These are phyloP conservation scores for Mallotus villosus DNA, from an alignment of 2,797 vertebrate species.

Conservation along the genomic window DNA sequence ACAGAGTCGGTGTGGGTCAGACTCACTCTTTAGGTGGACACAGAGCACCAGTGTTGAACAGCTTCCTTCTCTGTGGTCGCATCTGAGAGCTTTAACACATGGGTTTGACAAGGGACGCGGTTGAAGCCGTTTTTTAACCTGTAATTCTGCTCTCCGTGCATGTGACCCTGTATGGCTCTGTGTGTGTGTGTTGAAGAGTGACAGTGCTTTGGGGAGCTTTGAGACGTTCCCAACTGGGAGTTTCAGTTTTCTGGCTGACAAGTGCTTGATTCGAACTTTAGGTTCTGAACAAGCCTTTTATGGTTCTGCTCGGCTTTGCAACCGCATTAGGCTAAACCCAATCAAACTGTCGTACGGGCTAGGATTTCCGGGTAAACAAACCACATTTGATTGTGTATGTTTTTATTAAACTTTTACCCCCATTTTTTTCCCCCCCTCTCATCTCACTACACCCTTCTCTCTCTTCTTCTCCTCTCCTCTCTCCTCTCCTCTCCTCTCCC, in stretches of 20 bases:
- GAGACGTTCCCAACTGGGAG: too few relatives aligned
- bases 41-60: too few relatives aligned
- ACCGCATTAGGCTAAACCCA: background rate
- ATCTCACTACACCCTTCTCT: constrained; percentile 45
- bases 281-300: too few relatives aligned
- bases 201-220: background rate
- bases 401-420: constrained; percentile 5
- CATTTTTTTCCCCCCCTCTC: background rate
- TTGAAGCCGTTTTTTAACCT: too few relatives aligned
- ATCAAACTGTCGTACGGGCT: background rate
- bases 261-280: background rate
- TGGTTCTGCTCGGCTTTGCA: background rate
- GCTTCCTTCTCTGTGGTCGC: background rate
- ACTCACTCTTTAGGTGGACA: background rate
- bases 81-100: background rate
- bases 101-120: too few relatives aligned
- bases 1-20: background rate
- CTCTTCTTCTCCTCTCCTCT: background rate
- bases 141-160: too few relatives aligned
- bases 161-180: too few relatives aligned
- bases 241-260: background rate
- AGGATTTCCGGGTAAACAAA: background rate
- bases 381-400: constrained; percentile 22
- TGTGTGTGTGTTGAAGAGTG: background rate
- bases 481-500: too few relatives aligned